Percentiles rank a stretch among this genome's conserved stretches.
Evolutionary conservation across 2,113 vertebrate genomes (phyloP).

Genomic region (Lichenostomus cassidix): DNA sequence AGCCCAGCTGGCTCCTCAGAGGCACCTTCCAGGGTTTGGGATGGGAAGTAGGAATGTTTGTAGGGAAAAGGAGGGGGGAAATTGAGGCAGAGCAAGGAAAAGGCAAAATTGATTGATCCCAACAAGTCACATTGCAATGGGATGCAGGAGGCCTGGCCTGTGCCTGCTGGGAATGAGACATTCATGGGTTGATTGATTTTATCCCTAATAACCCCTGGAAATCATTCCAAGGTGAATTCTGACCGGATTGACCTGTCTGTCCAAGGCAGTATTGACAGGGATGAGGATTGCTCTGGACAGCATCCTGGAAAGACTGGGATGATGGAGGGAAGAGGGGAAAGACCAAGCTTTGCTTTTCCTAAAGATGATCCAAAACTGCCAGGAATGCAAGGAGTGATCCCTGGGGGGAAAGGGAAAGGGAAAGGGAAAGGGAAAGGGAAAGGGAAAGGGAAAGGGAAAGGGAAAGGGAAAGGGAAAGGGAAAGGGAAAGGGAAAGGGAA

Average conservation of each 20-base stretch:
- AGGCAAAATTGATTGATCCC: neutral
- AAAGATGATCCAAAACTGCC: neutral
- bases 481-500: neutral
- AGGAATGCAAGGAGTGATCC: neutral
- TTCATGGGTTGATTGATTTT: neutral
- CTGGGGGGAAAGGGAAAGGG: rapidly evolving
- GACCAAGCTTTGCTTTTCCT: neutral
- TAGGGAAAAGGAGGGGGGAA: neutral
- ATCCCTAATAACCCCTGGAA: neutral
- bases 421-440: neutral
- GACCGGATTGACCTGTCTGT: neutral
- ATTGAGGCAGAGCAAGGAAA: neutral
- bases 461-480: neutral
- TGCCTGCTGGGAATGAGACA: neutral
- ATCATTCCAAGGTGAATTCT: constrained; percentile 10
- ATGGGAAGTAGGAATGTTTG: neutral
- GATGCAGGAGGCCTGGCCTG: neutral
- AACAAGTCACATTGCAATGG: rapidly evolving
- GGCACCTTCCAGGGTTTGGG: neutral
- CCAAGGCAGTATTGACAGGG: neutral
- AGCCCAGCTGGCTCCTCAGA: constrained; percentile 17
- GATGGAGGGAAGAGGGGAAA: rapidly evolving
- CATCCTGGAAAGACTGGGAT: neutral
- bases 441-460: neutral
- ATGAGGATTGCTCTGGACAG: neutral